These are phyloP conservation scores for Papilio glaucus DNA, from an alignment of 1,140 invertebrate genomes.

Conservation along the genomic window DNA sequence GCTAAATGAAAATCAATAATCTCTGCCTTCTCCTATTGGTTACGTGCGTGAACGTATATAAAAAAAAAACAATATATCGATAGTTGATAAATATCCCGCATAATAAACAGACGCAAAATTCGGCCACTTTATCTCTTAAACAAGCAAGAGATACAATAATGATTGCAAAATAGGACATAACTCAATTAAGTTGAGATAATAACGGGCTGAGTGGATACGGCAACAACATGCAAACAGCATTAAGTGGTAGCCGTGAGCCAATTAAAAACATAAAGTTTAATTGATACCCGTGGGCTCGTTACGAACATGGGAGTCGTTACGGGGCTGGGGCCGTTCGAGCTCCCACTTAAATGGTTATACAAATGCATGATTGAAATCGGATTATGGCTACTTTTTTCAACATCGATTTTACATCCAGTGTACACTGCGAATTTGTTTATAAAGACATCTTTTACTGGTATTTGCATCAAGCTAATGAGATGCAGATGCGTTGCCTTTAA, in stretches of 20 bases:
- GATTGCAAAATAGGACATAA: constrained; percentile 57
- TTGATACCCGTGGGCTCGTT: constrained; percentile 59
- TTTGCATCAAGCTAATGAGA: too few relatives aligned
- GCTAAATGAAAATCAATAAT: too few relatives aligned
- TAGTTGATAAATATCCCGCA: neutral
- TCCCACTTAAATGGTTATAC: neutral
- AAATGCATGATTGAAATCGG: constrained; percentile 6
- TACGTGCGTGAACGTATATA: too few relatives aligned
- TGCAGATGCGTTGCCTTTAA: neutral
- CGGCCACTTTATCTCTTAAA: neutral
- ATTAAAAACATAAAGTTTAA: constrained; percentile 72
- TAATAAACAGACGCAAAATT: neutral
- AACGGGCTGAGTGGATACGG: constrained; percentile 60
- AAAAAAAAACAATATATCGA: too few relatives aligned
- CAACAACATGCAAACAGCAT: constrained; percentile 70
- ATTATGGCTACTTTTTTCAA: neutral
- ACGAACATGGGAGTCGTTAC: constrained; percentile 46
- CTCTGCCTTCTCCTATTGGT: too few relatives aligned
- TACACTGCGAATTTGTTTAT: neutral
- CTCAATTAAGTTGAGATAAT: constrained; percentile 65
- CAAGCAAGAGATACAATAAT: constrained; percentile 44
- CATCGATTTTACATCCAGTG: neutral
- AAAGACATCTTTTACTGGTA: too few relatives aligned
- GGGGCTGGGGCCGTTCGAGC: constrained; percentile 38
- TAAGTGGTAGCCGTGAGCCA: constrained; percentile 55